Conservation (phyloP, 2,888 invertebrate species). For the Ormyrus thymus region DNA sequence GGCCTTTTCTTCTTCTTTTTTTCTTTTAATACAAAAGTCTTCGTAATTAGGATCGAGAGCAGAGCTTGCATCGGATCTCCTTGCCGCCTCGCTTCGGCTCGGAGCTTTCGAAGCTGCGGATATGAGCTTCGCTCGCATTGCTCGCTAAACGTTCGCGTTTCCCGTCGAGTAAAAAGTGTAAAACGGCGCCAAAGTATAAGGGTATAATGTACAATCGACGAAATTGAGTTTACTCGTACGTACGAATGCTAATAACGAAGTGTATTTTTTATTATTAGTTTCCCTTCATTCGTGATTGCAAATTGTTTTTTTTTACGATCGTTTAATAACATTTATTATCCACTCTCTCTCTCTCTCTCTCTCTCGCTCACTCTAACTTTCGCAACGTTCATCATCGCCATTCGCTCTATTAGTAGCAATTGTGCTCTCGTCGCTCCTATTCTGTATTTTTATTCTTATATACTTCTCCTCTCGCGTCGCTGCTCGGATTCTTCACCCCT, state of each 20-base stretch:
- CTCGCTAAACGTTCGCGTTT: background rate
- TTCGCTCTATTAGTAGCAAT: conserved; percentile 57
- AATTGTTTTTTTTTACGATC: conserved; percentile 55
- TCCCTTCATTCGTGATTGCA: conserved; percentile 60
- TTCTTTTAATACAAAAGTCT: conserved; percentile 31
- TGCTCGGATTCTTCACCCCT: conserved; percentile 30
- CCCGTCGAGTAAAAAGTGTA: conserved; percentile 46
- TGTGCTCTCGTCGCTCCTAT: conserved; percentile 49
- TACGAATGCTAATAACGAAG: conserved; percentile 62
- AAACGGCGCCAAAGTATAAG: conserved; percentile 42
- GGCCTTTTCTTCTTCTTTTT: background rate
- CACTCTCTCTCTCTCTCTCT: conserved; percentile 47
- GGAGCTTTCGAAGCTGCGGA: conserved; percentile 4
- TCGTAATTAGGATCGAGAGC: conserved; percentile 7
- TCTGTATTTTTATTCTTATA: conserved; percentile 21
- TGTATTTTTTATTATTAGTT: conserved; percentile 52
- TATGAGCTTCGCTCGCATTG: background rate
- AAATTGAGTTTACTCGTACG: conserved; percentile 38
- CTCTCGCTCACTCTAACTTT: conserved; percentile 7
- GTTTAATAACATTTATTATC: conserved; percentile 66
- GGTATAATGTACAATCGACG: conserved; percentile 41
- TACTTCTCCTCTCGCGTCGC: conserved; percentile 42
- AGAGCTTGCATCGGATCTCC: conserved; percentile 1
- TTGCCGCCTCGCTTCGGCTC: background rate
- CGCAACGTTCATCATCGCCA: conserved; percentile 1